Evolutionary conservation across 2,113 vertebrate genomes (phyloP).

Genomic region (Dicentrarchus labrax): DNA sequence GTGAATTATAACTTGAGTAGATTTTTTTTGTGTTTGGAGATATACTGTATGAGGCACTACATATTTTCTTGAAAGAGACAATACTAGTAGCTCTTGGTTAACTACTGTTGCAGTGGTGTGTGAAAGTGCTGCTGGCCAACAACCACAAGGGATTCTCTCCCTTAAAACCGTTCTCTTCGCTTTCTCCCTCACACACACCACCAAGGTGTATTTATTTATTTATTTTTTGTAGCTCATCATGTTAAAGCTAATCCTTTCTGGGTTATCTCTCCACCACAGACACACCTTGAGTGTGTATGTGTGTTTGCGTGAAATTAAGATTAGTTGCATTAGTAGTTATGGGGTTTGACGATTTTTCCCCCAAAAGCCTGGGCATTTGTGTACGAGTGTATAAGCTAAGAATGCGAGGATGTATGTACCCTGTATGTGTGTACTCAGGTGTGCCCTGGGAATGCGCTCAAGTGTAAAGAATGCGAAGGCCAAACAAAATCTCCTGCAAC

Average conservation of each 20-base stretch:
- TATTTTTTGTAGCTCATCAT: constrained; percentile 35
- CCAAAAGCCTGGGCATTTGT: constrained; percentile 35
- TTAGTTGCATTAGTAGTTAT: constrained; percentile 57
- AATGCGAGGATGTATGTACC: neutral
- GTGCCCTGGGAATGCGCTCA: constrained; percentile 23
- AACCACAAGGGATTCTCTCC: constrained; percentile 4
- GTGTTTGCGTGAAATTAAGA: constrained; percentile 41
- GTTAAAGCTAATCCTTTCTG: constrained; percentile 60
- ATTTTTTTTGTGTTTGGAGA: neutral
- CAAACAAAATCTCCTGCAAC: constrained; percentile 47
- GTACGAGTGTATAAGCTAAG: constrained; percentile 11
- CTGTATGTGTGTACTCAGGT: constrained; percentile 32
- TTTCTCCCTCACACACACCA: constrained; percentile 6
- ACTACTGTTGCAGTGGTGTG: neutral
- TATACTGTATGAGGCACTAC: neutral
- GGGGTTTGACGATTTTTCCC: neutral
- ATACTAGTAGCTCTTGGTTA: constrained; percentile 16
- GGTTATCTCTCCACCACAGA: constrained; percentile 70
- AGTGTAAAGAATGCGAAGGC: constrained; percentile 33
- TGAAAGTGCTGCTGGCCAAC: constrained; percentile 20
- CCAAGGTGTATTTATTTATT: constrained; percentile 15
- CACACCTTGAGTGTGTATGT: constrained; percentile 24
- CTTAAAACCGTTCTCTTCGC: constrained; percentile 18
- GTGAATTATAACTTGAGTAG: neutral
- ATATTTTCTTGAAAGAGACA: constrained; percentile 19